Conservation (phyloP, 2,113 vertebrate species). For the Hystrix cristata region DNA sequence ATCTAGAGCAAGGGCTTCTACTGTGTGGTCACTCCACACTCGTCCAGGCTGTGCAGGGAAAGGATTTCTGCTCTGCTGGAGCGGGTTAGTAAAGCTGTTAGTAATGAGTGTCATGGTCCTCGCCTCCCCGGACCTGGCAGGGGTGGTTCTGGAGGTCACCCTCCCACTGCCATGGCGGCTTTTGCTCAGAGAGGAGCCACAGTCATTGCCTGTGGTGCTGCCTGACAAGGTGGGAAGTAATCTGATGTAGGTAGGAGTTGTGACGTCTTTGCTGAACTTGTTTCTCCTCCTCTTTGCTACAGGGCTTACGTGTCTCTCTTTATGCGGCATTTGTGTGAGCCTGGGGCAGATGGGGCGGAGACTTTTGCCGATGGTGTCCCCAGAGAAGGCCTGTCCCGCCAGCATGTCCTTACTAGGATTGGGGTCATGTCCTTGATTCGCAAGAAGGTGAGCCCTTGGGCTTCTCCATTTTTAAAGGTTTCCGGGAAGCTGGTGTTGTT, state of each 20-base stretch:
- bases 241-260: background rate
- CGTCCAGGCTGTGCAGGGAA: background rate
- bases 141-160: background rate
- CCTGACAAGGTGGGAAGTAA: background rate
- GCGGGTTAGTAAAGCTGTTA: background rate
- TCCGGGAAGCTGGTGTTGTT: background rate
- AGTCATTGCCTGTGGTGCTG: background rate
- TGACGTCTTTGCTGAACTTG: background rate
- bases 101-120: background rate
- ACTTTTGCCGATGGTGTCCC: slow-evolving; percentile 99
- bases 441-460: slow-evolving; percentile 92
- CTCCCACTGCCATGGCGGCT: fast-evolving
- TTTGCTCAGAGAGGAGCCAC: background rate
- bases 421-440: slow-evolving; percentile 99
- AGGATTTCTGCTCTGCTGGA: background rate
- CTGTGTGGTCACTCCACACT: background rate
- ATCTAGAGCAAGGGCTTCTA: background rate
- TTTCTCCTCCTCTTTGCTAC: background rate
- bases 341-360: slow-evolving; percentile 97
- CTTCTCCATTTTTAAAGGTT: background rate
- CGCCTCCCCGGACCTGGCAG: background rate
- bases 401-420: slow-evolving; percentile 98
- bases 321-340: slow-evolving; percentile 99
- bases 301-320: slow-evolving; percentile 98
- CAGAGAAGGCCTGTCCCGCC: slow-evolving; percentile 96